Evolutionary conservation across 1,140 invertebrate species (phyloP), one percentile per base, ranked within the genome.

Genomic region (Brachionus rotundiformis): DNA sequence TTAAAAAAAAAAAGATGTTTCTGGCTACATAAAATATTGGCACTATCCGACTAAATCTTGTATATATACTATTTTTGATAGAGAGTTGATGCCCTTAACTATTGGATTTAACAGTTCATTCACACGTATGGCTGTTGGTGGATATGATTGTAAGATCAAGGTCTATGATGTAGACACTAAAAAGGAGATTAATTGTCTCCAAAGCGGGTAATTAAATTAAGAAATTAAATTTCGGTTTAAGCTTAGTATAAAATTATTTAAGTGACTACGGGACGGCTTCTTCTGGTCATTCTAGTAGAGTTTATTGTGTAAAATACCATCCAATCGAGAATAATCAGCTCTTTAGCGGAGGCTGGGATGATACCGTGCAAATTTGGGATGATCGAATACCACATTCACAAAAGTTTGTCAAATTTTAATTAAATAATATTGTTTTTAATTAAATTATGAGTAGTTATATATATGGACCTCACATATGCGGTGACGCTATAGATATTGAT

Each of bases 331-430:
- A 31, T 36, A 82, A 68, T 41, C 27, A 49, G 19, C 13, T 82
- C 5, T 68, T 71, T 39, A 71, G 27, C 6, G 81, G 81, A 44
- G 81, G 81, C n/a, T 82, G 81, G 81, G 81, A 82, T 82, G 65
- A 82, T 10, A 82, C 68, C 2, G 25, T 82, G 3, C 81, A 82
- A 61, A 47, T 71, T 36, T 82, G 81, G 81, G 81, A 82, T 31
- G 81, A 71, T 25, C 81, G 79, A 19, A 27, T 16, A 10, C 19
- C 29, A 2, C 19, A 65, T 29, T 81, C 79, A 41, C 68, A 73
- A 54, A 54, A 82, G 54, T 59, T 16, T 13, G n/a, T 25, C 36
- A 25, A 31, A 47, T 0, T 77, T 31, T 13, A 33, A 1, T 33
- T 13, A 11, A 4, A 33, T 33, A 39, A n/a, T 19, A 47, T 73